These are phyloP conservation scores for Melikaiella ostensackeni DNA, from an alignment of 2,888 invertebrate species.

Conservation along the genomic window DNA sequence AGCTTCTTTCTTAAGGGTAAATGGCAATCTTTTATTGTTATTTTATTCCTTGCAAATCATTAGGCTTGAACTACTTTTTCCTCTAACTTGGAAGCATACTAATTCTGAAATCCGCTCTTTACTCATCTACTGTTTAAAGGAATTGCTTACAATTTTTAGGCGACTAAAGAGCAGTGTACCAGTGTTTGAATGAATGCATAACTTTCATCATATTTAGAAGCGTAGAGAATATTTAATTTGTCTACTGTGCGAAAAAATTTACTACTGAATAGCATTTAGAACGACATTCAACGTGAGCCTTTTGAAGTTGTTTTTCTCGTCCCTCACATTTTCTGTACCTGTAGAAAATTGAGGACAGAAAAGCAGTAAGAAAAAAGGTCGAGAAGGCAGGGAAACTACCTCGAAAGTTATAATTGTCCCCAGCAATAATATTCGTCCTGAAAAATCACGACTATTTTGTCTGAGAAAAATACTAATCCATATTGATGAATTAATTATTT, in stretches of 20 bases:
- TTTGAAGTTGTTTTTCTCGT: constrained; percentile 27
- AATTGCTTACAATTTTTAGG: no score
- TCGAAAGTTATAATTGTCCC: constrained; percentile 20
- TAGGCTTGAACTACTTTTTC: no score
- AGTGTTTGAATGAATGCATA: no score
- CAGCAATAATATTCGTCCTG: not conserved
- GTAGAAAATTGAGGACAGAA: constrained; percentile 4
- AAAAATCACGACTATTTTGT: not conserved
- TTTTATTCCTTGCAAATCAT: not conserved
- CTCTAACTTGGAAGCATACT: no score
- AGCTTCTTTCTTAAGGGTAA: not conserved
- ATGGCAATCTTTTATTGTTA: constrained; percentile 2
- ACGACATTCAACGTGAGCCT: not conserved
- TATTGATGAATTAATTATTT: not conserved
- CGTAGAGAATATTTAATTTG: not conserved
- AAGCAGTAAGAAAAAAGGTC: not conserved
- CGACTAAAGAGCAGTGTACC: no score
- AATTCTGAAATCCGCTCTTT: no score
- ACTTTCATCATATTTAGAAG: no score
- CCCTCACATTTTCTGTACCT: not conserved
- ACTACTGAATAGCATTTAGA: not conserved
- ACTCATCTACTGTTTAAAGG: no score
- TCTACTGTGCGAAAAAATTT: not conserved
- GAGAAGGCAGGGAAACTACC: constrained; percentile 1
- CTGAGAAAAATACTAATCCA: not conserved